Evolutionary conservation across 1,140 invertebrate genomes (phyloP).

Genomic region (Sogatella furcifera): DNA sequence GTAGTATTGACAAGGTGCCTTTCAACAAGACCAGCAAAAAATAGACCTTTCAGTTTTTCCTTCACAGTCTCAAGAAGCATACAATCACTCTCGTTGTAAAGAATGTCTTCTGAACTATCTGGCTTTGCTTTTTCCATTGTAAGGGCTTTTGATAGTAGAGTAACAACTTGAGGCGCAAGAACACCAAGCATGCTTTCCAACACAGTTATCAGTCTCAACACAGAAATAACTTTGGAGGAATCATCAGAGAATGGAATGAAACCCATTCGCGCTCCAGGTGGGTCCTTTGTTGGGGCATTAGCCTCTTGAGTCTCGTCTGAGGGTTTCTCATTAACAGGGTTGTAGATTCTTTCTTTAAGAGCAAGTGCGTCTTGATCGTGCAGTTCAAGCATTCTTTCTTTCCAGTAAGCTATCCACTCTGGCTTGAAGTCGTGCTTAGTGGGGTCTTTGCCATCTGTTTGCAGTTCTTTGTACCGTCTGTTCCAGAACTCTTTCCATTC

Average conservation of each 20-base stretch:
- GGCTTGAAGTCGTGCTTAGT: conserved; percentile 71
- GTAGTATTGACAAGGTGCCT: conserved; percentile 48
- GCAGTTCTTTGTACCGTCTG: conserved; percentile 62
- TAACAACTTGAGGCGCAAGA: conserved; percentile 61
- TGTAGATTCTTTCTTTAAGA: conserved; percentile 37
- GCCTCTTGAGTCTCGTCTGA: conserved; percentile 14
- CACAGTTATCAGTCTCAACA: conserved; percentile 61
- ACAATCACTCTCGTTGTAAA: conserved; percentile 55
- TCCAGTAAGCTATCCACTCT: conserved; percentile 78
- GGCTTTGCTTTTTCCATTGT: conserved; percentile 58
- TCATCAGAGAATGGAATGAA: neutral
- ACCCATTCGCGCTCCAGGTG: neutral
- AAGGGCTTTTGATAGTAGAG: conserved; percentile 57
- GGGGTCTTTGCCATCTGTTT: conserved; percentile 45
- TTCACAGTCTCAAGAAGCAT: conserved; percentile 72
- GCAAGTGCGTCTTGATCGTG: conserved; percentile 54
- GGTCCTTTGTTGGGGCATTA: neutral
- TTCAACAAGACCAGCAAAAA: conserved; percentile 61
- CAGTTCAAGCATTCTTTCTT: conserved; percentile 61
- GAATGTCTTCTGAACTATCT: conserved; percentile 57
- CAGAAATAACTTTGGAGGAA: conserved; percentile 19
- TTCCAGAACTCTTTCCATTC: conserved; percentile 85
- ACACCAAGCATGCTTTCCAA: conserved; percentile 70
- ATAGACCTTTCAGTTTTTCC: conserved; percentile 70
- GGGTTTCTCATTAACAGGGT: conserved; percentile 3